phyloP scores from a whole-genome alignment of 2,888 invertebrate genomes.

The Hyles lineata region DNA sequence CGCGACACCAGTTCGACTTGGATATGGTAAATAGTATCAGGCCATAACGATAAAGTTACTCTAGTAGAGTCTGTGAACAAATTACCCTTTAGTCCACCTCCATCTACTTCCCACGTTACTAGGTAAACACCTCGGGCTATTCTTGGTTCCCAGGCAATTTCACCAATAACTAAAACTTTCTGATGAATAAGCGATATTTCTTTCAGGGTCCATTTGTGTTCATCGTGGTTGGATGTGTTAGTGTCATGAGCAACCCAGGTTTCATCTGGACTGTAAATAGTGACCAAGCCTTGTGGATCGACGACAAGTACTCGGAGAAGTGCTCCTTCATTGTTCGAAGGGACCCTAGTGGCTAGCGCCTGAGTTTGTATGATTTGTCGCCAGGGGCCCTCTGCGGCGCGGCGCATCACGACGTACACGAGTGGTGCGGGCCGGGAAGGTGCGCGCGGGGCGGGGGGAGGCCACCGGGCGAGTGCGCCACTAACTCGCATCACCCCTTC shows the following conservation, averaged over 20 bases:
- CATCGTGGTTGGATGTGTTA: conserved; percentile 79
- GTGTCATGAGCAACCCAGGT: conserved; percentile 84
- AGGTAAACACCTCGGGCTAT: conserved; percentile 88
- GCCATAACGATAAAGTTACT: conserved; percentile 92
- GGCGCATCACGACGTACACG: conserved; percentile 89
- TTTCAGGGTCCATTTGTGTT: conserved; percentile 86
- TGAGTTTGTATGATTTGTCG: conserved; percentile 88
- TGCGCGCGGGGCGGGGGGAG: conserved; percentile 85
- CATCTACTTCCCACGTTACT: conserved; percentile 93
- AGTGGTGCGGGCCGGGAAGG: conserved; percentile 85
- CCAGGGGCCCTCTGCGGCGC: conserved; percentile 87
- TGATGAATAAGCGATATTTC: conserved; percentile 90
- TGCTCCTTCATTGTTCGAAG: conserved; percentile 86
- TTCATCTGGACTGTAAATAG: conserved; percentile 89
- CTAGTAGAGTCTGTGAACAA: conserved; percentile 92
- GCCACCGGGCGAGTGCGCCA: conserved; percentile 87
- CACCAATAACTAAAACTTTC: conserved; percentile 88
- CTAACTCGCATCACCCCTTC: conserved; percentile 87
- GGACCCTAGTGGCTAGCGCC: conserved; percentile 86
- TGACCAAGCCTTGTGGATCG: conserved; percentile 88
- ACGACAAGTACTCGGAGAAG: conserved; percentile 88
- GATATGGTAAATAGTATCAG: conserved; percentile 92
- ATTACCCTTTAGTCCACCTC: conserved; percentile 92
- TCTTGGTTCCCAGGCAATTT: conserved; percentile 90
- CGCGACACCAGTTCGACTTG: conserved; percentile 89